Evolutionary conservation across 2,797 vertebrate genomes (phyloP), one percentile per base, ranked within the genome.

Genomic region (Octomys mimax): DNA sequence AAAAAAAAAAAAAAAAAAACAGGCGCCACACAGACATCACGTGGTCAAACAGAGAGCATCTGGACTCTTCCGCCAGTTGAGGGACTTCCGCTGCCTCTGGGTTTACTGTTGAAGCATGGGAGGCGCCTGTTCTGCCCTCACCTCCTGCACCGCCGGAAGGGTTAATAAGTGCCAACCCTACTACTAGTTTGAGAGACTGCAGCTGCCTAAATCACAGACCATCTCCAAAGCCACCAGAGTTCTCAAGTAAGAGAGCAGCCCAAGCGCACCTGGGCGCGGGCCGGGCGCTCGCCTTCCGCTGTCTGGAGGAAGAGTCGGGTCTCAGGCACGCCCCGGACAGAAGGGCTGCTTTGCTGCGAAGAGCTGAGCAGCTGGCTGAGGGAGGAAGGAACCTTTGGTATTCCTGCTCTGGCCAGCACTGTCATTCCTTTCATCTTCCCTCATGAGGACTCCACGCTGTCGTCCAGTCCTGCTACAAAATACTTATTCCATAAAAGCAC

Each of bases 401-500:
- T 95, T 90, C 84, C 46, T 46, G 61, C 46, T 62, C 85, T n/a
- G 57, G 95, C 90, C 79, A 71, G 57, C 22, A 0, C n/a, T 1
- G 26, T 49, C 92, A 52, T 97, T 93, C 91, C 93, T 96, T 94
- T 96, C 81, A 95, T 94, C 87, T 75, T 49, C 36, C 88, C 94
- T 94, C 83, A 85, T 9, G 28, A 91, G 78, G 93, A 95, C 87
- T 68, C 73, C 13, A 6, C 79, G 71, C 2, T 71, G 79, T 21
- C 49, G 68, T 93, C 92, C 59, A 77, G 81, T 73, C 79, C 78
- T 57, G 36, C 14, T 36, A 49, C 36, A 80, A 94, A 96, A 96
- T 94, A 85, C 31, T 95, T 94, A 90, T 97, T 96, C 87, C 95
- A 94, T 95, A 97, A 96, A 93, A 96, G 96, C 94, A 31, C 64